Evolutionary conservation across 1,140 invertebrate species (phyloP).

Genomic region (Drosophila bifasciata): DNA sequence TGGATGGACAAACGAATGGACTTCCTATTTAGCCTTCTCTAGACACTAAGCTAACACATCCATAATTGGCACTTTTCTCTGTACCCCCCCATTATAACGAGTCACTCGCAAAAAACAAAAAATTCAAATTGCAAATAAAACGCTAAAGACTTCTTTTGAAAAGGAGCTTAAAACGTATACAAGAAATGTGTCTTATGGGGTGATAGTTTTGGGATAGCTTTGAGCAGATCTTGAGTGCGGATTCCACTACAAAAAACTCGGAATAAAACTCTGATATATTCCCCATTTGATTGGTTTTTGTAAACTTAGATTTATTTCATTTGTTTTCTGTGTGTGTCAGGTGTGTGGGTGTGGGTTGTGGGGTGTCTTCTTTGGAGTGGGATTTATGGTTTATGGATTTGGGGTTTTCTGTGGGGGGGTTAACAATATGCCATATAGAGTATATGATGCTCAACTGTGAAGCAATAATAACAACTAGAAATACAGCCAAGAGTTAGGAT

Average conservation of each 20-base stretch:
- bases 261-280: background rate
- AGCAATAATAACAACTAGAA: slow-evolving; percentile 47
- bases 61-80: slow-evolving; percentile 36
- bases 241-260: background rate
- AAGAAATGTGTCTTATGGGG: too few species aligned
- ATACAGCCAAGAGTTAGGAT: slow-evolving; percentile 41
- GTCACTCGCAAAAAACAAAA: slow-evolving; percentile 17
- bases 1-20: background rate
- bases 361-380: slow-evolving; percentile 6
- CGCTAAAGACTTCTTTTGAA: slow-evolving; percentile 34
- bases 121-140: slow-evolving; percentile 51
- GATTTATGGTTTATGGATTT: background rate
- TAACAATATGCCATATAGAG: slow-evolving; percentile 31
- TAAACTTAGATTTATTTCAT: slow-evolving; percentile 53
- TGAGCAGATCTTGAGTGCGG: too few species aligned
- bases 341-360: background rate
- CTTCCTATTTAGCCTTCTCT: slow-evolving; percentile 25
- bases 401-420: slow-evolving; percentile 1
- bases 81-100: slow-evolving; percentile 23
- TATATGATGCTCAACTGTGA: slow-evolving; percentile 32
- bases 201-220: too few species aligned
- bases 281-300: slow-evolving; percentile 8
- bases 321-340: slow-evolving; percentile 20
- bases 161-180: slow-evolving; percentile 42
- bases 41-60: slow-evolving; percentile 42